Conservation (phyloP, 2,797 vertebrate species). For the Cyclura pinguis region DNA sequence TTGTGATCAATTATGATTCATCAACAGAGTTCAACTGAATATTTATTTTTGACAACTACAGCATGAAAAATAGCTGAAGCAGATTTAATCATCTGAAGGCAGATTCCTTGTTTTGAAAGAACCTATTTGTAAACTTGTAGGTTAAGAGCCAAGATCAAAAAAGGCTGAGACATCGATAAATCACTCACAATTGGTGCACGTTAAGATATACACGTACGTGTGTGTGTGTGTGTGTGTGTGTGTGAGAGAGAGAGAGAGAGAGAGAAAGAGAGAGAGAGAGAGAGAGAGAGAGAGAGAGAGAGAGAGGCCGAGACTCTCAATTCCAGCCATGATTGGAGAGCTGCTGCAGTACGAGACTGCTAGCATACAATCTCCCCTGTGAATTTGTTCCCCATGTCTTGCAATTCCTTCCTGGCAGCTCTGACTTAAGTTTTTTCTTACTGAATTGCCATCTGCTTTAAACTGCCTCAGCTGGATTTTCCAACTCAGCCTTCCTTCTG, state of each 20-base stretch:
- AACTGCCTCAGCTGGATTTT: slow-evolving; percentile 13
- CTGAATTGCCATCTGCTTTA: background rate
- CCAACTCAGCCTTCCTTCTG: background rate
- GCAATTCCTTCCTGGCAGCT: background rate
- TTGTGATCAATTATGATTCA: background rate
- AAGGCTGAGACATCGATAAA: background rate
- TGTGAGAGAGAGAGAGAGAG: too few species aligned
- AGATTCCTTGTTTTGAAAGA: background rate
- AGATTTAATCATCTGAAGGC: background rate
- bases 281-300: too few species aligned
- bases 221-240: too few species aligned
- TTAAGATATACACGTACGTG: too few species aligned
- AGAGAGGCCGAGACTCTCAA: background rate
- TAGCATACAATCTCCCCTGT: background rate
- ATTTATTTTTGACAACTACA: background rate
- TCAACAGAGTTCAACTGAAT: background rate
- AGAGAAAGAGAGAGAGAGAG: too few species aligned
- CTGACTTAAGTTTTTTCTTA: background rate
- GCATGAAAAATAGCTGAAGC: background rate
- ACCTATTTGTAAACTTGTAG: background rate
- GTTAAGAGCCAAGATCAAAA: background rate
- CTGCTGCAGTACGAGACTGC: background rate
- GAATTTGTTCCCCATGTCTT: background rate
- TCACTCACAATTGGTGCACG: background rate
- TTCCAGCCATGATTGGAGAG: background rate